A percentile compares a stretch with the other conserved stretches of the same genome.
Evolutionary conservation across 92 coral and sea anemone genomes (phyloP).

Genomic region (Palythoa grandiflora): DNA sequence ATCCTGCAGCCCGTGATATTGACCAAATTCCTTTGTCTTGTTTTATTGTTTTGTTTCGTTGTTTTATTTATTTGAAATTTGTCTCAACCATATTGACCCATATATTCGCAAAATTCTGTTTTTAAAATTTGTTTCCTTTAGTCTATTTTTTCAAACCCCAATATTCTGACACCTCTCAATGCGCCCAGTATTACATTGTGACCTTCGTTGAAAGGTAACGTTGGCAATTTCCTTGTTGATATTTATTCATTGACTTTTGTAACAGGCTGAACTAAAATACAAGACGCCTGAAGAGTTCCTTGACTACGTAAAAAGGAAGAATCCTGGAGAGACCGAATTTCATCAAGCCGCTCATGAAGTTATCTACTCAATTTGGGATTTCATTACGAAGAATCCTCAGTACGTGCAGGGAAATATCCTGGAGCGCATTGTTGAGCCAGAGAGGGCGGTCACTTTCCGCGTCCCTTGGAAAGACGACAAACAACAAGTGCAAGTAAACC

Average conservation of each 20-base stretch:
- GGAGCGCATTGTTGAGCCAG: slow-evolving; percentile 88
- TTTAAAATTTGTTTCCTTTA: too few relatives aligned
- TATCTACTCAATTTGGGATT: slow-evolving; percentile 75
- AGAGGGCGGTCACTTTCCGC: slow-evolving; percentile 82
- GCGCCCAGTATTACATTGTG: too few relatives aligned
- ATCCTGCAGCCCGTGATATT: too few relatives aligned
- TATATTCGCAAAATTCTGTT: too few relatives aligned
- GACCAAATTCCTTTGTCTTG: too few relatives aligned
- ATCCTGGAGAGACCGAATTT: slow-evolving; percentile 80
- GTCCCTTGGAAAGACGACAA: slow-evolving; percentile 91
- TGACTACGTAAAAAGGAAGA: slow-evolving; percentile 67
- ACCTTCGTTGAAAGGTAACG: too few relatives aligned
- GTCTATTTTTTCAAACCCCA: too few relatives aligned
- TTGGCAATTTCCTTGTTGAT: background rate
- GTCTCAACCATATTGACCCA: too few relatives aligned
- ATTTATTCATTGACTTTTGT: background rate
- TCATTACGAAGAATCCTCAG: slow-evolving; percentile 67
- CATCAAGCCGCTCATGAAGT: slow-evolving; percentile 91
- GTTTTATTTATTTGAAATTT: too few relatives aligned
- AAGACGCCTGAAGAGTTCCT: slow-evolving; percentile 76
- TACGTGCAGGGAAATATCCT: slow-evolving; percentile 64
- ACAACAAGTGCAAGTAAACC: slow-evolving; percentile 75
- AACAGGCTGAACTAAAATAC: slow-evolving; percentile 49
- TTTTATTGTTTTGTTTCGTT: too few relatives aligned
- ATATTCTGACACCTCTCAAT: too few relatives aligned